phyloP scores from a whole-genome alignment of 2,113 vertebrate genomes.

The Noturus placidus region DNA sequence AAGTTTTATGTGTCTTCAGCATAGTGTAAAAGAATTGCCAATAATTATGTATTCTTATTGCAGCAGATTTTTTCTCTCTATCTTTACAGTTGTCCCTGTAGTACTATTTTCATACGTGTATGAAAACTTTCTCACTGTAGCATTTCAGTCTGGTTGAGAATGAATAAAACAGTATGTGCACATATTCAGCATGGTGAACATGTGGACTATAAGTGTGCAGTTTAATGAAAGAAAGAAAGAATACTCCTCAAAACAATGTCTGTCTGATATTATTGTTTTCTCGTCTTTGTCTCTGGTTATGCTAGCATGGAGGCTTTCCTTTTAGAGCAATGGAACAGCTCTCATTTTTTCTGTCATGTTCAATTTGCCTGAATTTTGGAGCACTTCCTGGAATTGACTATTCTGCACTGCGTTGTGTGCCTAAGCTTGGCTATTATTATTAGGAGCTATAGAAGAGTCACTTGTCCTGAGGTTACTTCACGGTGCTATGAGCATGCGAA shows the following conservation, averaged over 20 bases:
- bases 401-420: conserved; percentile 43
- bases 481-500: conserved; percentile 50
- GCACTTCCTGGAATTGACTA: conserved; percentile 58
- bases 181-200: neutral
- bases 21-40: neutral
- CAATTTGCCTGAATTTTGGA: conserved; percentile 55
- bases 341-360: conserved; percentile 62
- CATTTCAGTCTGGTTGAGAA: neutral
- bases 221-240: conserved; percentile 8
- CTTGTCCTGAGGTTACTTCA: conserved; percentile 65
- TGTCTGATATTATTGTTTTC: conserved; percentile 39
- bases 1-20: neutral
- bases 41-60: neutral
- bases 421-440: conserved; percentile 58
- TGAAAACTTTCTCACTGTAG: neutral
- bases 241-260: conserved; percentile 18
- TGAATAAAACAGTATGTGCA: neutral
- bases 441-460: conserved; percentile 45
- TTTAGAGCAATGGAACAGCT: conserved; percentile 65
- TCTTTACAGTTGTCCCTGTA: neutral
- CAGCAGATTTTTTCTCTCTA: neutral
- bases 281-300: conserved; percentile 48
- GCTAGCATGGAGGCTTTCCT: conserved; percentile 61
- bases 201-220: neutral
- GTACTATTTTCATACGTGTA: neutral